phyloP scores from a whole-genome alignment of 2,888 invertebrate genomes.

The Oligia fasciuncula region DNA sequence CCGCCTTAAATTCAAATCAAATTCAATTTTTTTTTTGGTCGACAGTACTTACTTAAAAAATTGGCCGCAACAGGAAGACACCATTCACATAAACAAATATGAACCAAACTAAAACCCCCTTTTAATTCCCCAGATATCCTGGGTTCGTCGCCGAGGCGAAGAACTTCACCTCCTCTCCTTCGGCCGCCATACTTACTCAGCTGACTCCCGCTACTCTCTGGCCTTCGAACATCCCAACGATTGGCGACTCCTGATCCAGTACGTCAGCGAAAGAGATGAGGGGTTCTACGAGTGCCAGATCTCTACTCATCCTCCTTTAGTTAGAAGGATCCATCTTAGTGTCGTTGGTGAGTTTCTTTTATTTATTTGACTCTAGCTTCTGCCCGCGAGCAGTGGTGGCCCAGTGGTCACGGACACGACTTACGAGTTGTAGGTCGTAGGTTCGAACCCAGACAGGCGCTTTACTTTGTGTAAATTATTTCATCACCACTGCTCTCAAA shows the following conservation, averaged over 20 bases:
- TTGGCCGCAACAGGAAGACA: background rate
- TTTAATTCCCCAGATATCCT: conserved; percentile 89
- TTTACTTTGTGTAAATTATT: too few relatives aligned
- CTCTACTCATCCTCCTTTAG: conserved; percentile 93
- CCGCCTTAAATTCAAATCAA: too few relatives aligned
- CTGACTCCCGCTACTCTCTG: conserved; percentile 92
- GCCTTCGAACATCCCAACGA: conserved; percentile 93
- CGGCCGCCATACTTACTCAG: conserved; percentile 91
- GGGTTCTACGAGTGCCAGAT: conserved; percentile 95
- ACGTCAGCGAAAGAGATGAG: conserved; percentile 93
- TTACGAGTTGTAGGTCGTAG: too few relatives aligned
- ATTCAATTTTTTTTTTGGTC: too few relatives aligned
- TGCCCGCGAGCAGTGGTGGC: too few relatives aligned
- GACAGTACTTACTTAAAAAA: too few relatives aligned
- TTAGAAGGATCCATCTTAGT: conserved; percentile 92
- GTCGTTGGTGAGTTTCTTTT: conserved; percentile 92
- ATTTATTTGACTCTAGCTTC: too few relatives aligned
- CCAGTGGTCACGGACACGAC: too few relatives aligned
- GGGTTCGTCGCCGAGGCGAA: conserved; percentile 92
- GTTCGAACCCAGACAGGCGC: too few relatives aligned
- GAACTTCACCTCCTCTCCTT: conserved; percentile 93
- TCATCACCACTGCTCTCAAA: too few relatives aligned
- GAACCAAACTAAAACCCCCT: background rate
- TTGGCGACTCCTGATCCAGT: conserved; percentile 93
- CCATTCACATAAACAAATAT: background rate